Evolutionary conservation across 2,888 invertebrate genomes (phyloP).

Genomic region (Digitonthophagus gazella): DNA sequence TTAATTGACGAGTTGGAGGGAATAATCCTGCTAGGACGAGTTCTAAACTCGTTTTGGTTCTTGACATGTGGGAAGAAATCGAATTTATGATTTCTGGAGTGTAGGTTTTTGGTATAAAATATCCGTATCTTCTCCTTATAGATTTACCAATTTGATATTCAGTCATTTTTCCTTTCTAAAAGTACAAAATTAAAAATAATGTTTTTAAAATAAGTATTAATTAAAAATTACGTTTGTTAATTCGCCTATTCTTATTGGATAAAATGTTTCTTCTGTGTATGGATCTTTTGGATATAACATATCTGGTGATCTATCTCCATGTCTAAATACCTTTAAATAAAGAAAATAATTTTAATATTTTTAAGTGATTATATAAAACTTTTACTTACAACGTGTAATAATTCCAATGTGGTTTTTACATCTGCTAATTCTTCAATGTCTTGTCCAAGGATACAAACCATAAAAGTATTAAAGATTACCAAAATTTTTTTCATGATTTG

Average conservation of each 20-base stretch:
- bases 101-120: slow-evolving; percentile 11
- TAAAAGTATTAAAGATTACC: background rate
- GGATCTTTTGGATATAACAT: slow-evolving; percentile 19
- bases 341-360: too few species aligned
- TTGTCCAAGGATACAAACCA: background rate
- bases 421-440: background rate
- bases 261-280: slow-evolving; percentile 9
- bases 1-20: slow-evolving; percentile 12
- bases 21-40: slow-evolving; percentile 23
- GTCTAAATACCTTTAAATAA: slow-evolving; percentile 20
- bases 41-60: slow-evolving; percentile 22
- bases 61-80: slow-evolving; percentile 11
- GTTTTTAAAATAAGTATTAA: background rate
- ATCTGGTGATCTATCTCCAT: slow-evolving; percentile 24
- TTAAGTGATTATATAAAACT: too few species aligned
- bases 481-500: background rate
- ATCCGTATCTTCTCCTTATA: slow-evolving; percentile 10
- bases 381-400: background rate
- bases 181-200: background rate
- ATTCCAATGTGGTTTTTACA: background rate
- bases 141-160: slow-evolving; percentile 19
- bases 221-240: slow-evolving; percentile 21
- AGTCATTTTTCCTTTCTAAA: slow-evolving; percentile 18
- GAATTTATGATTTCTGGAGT: slow-evolving; percentile 14
- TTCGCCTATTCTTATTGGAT: slow-evolving; percentile 16